Percentiles rank a stretch among this genome's conserved stretches.
Conservation (phyloP, 2,797 vertebrate species). For the Aeoliscus strigatus region DNA sequence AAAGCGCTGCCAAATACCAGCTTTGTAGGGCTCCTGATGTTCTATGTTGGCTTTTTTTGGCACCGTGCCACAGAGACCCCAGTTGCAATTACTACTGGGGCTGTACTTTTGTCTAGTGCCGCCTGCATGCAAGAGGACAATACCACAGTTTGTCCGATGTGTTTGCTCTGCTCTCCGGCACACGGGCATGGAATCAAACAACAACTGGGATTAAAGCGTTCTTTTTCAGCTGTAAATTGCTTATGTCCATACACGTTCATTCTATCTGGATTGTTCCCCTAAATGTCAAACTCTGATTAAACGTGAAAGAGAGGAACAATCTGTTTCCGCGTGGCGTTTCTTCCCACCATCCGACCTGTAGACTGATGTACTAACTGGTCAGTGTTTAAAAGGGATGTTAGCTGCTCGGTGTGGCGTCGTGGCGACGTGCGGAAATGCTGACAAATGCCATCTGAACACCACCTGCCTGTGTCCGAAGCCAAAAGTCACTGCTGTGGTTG, state of each 20-base stretch:
- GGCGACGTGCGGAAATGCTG: background rate
- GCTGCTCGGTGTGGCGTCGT: background rate
- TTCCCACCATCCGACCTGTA: too few relatives aligned
- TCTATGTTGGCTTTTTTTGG: conserved; percentile 34
- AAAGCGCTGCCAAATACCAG: conserved; percentile 22
- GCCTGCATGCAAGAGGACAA: conserved; percentile 16
- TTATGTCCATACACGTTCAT: too few relatives aligned
- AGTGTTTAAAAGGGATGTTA: too few relatives aligned
- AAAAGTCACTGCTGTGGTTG: conserved; percentile 20
- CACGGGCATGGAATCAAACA: conserved; percentile 31
- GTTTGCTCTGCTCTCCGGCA: conserved; percentile 8
- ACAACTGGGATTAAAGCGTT: conserved; percentile 23
- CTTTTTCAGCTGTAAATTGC: conserved; percentile 11
- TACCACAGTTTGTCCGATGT: conserved; percentile 15
- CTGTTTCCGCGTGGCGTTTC: too few relatives aligned
- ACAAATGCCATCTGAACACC: too few relatives aligned
- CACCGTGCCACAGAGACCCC: conserved; percentile 24
- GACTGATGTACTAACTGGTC: too few relatives aligned
- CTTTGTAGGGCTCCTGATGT: conserved; percentile 26
- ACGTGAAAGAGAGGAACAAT: too few relatives aligned
- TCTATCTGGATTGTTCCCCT: too few relatives aligned
- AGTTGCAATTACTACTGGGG: conserved; percentile 33
- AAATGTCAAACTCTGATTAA: too few relatives aligned
- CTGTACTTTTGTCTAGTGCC: conserved; percentile 18
- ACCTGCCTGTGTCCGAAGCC: conserved; percentile 13